These are phyloP conservation scores for Eudorcas thomsonii DNA, from an alignment of 2,113 vertebrate species.

Conservation along the genomic window DNA sequence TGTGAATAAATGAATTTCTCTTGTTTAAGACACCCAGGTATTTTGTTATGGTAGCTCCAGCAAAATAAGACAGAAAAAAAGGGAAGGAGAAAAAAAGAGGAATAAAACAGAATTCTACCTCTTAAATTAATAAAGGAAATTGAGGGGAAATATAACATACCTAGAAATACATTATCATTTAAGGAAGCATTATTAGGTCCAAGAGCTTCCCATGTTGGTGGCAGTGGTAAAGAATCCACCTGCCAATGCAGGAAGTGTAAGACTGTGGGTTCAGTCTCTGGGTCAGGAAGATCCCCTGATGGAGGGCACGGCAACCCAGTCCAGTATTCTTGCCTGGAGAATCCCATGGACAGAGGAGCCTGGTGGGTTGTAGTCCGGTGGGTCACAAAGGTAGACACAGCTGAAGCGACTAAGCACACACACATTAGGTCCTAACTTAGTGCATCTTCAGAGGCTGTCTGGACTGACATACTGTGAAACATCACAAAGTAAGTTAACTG, in stretches of 20 bases:
- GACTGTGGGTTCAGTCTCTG: neutral
- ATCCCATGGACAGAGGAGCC: neutral
- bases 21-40: neutral
- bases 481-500: neutral
- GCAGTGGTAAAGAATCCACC: neutral
- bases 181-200: neutral
- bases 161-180: neutral
- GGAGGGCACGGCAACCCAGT: neutral
- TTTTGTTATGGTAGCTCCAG: neutral
- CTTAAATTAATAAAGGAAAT: neutral
- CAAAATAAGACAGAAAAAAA: neutral
- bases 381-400: neutral
- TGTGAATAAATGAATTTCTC: neutral
- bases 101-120: neutral
- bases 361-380: neutral
- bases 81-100: neutral
- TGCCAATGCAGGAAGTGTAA: neutral
- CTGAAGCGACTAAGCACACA: neutral
- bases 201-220: neutral
- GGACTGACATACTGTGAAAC: neutral
- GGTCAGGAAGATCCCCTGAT: neutral
- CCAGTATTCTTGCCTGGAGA: neutral
- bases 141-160: neutral
- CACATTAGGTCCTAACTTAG: neutral
- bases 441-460: neutral